Evolutionary conservation across 2,113 vertebrate species (phyloP), one percentile per base, ranked within the genome.

Genomic region (Notiomystis cincta): DNA sequence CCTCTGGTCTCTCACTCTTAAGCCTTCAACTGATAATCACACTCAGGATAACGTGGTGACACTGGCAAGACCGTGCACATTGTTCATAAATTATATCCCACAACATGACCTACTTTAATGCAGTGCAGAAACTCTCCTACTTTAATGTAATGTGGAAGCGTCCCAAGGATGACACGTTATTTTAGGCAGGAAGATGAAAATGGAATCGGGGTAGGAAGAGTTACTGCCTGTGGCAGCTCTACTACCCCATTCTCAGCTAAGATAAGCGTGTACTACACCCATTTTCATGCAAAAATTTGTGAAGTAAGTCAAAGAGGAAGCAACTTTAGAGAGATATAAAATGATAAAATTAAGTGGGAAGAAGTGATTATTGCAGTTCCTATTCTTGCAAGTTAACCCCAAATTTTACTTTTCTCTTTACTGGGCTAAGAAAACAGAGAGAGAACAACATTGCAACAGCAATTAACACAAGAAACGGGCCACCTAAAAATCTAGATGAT

Each of bases 71-170:
- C 56, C 10, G 8, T 25, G 37, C 47, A 61, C 7, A 16, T 72
- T 35, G 60, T 56, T 90, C 67, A 81, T 35, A 88, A 94, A 83
- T 81, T 86, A 95, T 50, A 90, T 53, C 72, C 76, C 76, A 79
- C 31, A 89, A 35, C 0, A 1, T 84, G 90, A 75, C 93, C 75
- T 86, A 83, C 51, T 69, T 80, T 3, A 86, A 48, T 30, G 56
- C 71, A 80, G 67, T 11, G 22, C 5, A 96, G 82, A 62, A 88
- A 60, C 51, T 91, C 89, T 85, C 27, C 66, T 54, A 78, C 71
- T 65, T 80, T 30, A 86, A 60, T n/a, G 35, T 57, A 82, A 81
- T 15, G 25, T 5, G 91, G 51, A 57, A 72, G 40, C 56, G 87
- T 58, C 47, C 38, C 54, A 56, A 67, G 47, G 44, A 88, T 75